Conservation (phyloP, 2,888 invertebrate genomes). For the Hemistola chrysoprasaria region DNA sequence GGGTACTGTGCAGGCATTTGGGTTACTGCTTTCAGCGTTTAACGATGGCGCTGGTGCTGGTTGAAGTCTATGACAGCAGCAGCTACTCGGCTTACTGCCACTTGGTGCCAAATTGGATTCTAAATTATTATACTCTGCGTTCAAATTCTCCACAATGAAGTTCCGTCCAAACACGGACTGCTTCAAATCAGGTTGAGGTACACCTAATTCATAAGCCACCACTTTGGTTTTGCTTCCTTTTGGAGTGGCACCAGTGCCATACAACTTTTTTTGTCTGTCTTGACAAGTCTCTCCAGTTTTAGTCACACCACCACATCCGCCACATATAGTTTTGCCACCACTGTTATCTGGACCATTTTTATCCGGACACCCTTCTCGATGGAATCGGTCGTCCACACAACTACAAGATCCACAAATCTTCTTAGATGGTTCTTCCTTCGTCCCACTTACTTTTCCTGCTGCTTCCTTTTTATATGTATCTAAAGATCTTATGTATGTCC, state of each 20-base stretch:
- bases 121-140: constrained; percentile 28
- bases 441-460: constrained; percentile 36
- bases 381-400: constrained; percentile 69
- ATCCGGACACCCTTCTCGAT: constrained; percentile 59
- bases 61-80: constrained; percentile 34
- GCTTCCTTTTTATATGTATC: constrained; percentile 60
- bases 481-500: constrained; percentile 61
- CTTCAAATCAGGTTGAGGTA: constrained; percentile 44
- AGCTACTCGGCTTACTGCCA: constrained; percentile 28
- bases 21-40: too few relatives aligned
- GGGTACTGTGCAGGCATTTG: too few relatives aligned
- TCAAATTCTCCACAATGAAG: constrained; percentile 44
- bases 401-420: constrained; percentile 66
- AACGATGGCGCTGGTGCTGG: constrained; percentile 10
- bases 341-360: constrained; percentile 30
- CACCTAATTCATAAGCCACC: constrained; percentile 50
- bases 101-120: constrained; percentile 11
- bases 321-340: constrained; percentile 36
- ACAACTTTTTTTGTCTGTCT: constrained; percentile 47
- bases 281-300: constrained; percentile 56
- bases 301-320: constrained; percentile 55
- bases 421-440: constrained; percentile 37
- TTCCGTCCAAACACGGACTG: constrained; percentile 46
- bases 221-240: constrained; percentile 47
- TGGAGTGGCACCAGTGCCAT: constrained; percentile 52